Base-by-base conservation (phyloP, 2,113 vertebrate genomes). In the Pelusios castaneus region DNA sequence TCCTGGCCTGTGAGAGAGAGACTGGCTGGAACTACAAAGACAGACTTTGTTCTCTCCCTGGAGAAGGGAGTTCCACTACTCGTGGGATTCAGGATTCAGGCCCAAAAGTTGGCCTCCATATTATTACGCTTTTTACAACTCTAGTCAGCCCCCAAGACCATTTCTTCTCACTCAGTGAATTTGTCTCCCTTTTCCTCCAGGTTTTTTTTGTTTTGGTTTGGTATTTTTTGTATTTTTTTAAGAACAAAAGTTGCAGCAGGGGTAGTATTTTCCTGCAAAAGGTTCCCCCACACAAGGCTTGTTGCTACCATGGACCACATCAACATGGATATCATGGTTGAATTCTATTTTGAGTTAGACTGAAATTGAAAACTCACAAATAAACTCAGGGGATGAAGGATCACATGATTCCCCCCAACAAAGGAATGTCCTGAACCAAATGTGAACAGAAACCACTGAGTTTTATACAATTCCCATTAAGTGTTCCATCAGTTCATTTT, bases 241-340 rank as follows among this genome's bases (percentile, higher is more conserved):
- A 27, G 49, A 7, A 12, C 9, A 2, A 56, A n/a, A 21, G 8
- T 47, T 67, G 24, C 0, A 0, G 27, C 0, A 8, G 80, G 67
- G 19, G 73, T 27, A 27, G 73, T 45, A 11, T 0, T 17, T 2
- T 2, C 1, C 1, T 6, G 16, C 31, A 12, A 41, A 88, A 67
- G 54, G 5, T 47, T 1, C 84, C 63, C 2, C 1, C 0, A 0
- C 0, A 0, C 2, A 2, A 3, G 2, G 12, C 0, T 19, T 1
- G 0, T 86, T 2, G 0, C 10, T 31, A 5, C 17, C 4, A 24
- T 25, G 1, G 4, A 22, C 2, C 19, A 47, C 38, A 24, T 10
- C 17, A 75, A 16, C 11, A 6, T 27, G 11, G 16, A 24, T 6
- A 22, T n/a, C 4, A 19, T 6, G 4, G 3, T 4, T 80, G 10